Base-by-base conservation (phyloP, 2,888 invertebrate species). In the Aspidiotus rigidus region DNA sequence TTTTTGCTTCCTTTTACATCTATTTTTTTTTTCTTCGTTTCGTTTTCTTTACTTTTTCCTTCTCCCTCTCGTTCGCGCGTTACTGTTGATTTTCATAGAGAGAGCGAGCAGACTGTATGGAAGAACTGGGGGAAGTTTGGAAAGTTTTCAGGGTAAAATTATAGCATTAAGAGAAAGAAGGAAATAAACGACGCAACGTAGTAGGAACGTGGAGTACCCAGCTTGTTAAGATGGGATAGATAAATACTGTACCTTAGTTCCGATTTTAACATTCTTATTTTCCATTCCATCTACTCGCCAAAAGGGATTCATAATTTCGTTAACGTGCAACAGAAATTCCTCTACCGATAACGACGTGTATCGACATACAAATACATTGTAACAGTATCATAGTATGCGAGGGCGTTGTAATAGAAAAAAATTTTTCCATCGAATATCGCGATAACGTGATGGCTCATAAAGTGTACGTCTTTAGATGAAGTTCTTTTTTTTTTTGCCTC, bases 221-320 rank as follows among this genome's bases (percentile, higher is more conserved):
- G 64, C 64, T 64, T 64, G 64, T 64, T 64, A 64, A 64, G 64
- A 64, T 64, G 54, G 55, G 64, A 64, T 64, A 64, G 64, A 64
- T 64, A 64, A 64, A 64, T 64, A 28, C 28, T 28, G 28, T 28
- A 64, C 64, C 64, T 64, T 64, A 64, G 64, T 64, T 64, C 55
- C 64, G 64, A 64, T 64, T 64, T 64, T 64, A 64, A 64, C 64
- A 64, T 64, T 64, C 64, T 64, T 64, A 64, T 64, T 64, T 64
- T 64, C 64, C 64, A 41, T 64, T 55, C 64, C 54, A 55, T 64
- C 64, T 64, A 41, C 54, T 64, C 55, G 53, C 55, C 54, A 53
- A 64, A 54, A 64, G 64, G 64, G 64, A 55, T 64, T 55, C 64
- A 55, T 64, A 64, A 64, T 54, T 54, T 64, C 40, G 64, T 56